Base-by-base conservation (phyloP, 2,113 vertebrate species). In the Pachyramphus minor region DNA sequence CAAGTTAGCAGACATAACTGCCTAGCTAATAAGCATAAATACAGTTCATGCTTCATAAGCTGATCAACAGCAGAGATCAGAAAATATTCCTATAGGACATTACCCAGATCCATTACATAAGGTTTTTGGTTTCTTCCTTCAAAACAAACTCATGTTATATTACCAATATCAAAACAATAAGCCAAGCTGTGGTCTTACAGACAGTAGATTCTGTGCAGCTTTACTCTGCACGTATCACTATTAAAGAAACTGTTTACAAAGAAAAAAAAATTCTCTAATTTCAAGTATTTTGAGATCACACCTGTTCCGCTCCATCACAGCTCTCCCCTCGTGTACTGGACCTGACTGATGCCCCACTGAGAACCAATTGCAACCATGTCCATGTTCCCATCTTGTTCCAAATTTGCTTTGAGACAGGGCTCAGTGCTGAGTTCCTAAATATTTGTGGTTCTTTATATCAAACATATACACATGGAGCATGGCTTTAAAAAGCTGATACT, bases 141-240 rank as follows among this genome's bases (percentile, higher is more conserved):
- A 6, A 59, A 93, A 56, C 39, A 68, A 82, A 44, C 22, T 82
- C 30, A 28, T 64, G 8, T 17, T 45, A 59, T 10, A 66, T 14
- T 39, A 71, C 13, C 33, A 52, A 21, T 0, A 81, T 45, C 28
- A 80, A 1, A 3, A 35, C 28, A 67, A 16, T 50, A 59, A 84
- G 58, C 13, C 12, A 67, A 53, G 19, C 12, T 81, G 45, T 33
- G 13, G 28, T 68, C 39, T 20, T 39, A 18, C 0, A 0, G 37
- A 30, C 10, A 24, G 56, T 17, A 82, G 39, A 27, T 60, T 66
- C n/a, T 63, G 23, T 35, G 39, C 7, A 31, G 31, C 66, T 69
- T 45, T 41, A 14, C 37, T 67, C 47, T 81, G 39, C 31, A 9
- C 12, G 4, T 10, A 58, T 33, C 15, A 22, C 49, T 74, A 56